phyloP scores from a whole-genome alignment of 2,797 vertebrate genomes.

The Kryptopterus vitreolus region DNA sequence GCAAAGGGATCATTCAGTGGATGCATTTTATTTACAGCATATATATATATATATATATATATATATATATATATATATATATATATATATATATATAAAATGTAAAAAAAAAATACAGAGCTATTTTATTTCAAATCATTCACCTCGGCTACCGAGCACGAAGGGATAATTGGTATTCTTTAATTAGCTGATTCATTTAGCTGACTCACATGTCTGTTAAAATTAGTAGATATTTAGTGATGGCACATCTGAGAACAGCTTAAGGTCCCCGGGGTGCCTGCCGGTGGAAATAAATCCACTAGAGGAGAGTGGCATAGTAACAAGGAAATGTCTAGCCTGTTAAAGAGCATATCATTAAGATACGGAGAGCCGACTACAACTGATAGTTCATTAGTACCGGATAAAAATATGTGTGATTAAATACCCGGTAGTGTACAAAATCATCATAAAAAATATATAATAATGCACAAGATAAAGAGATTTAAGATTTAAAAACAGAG shows the following conservation, averaged over 20 bases:
- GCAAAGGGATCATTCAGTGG: slow-evolving; percentile 1
- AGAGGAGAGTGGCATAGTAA: slow-evolving; percentile 31
- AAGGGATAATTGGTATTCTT: slow-evolving; percentile 62
- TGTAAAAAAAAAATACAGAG: background rate
- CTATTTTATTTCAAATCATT: slow-evolving; percentile 51
- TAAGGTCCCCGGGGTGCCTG: slow-evolving; percentile 21
- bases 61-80: slow-evolving; percentile 9
- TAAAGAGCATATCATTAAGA: slow-evolving; percentile 18
- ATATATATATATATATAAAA: slow-evolving; percentile 2
- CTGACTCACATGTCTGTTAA: slow-evolving; percentile 60
- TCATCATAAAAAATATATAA: background rate
- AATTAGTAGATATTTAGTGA: slow-evolving; percentile 55
- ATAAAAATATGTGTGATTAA: background rate
- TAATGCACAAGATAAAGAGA: too few species aligned
- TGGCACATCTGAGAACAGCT: slow-evolving; percentile 44
- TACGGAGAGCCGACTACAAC: background rate
- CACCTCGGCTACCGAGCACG: slow-evolving; percentile 55
- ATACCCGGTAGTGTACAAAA: too few species aligned
- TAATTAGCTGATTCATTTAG: slow-evolving; percentile 65
- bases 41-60: too few species aligned
- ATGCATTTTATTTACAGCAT: slow-evolving; percentile 7
- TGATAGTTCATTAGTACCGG: background rate
- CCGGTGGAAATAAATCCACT: slow-evolving; percentile 6
- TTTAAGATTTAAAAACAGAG: too few species aligned
- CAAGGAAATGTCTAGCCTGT: slow-evolving; percentile 13